A percentile compares a stretch with the other conserved stretches of the same genome.
Evolutionary conservation across 2,888 invertebrate genomes (phyloP).

Genomic region (Agrochola circellaris): DNA sequence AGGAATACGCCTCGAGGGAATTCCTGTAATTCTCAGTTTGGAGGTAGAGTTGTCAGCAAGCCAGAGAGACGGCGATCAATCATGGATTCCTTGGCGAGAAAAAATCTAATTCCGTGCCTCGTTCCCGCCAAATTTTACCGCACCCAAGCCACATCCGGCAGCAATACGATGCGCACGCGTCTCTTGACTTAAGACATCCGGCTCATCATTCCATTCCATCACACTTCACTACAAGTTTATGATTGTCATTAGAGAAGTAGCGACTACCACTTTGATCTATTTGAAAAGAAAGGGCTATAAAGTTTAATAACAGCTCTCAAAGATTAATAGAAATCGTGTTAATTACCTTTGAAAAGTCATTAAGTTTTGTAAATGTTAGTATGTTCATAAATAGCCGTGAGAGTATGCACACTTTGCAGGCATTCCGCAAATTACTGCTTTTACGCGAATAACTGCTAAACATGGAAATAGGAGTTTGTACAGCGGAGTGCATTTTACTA

Average conservation of each 20-base stretch:
- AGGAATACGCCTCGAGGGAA: conserved; percentile 70
- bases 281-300: conserved; percentile 63
- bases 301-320: conserved; percentile 45
- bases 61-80: conserved; percentile 75
- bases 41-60: conserved; percentile 68
- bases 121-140: conserved; percentile 78
- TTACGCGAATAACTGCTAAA: conserved; percentile 35
- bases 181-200: conserved; percentile 80
- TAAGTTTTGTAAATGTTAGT: conserved; percentile 1
- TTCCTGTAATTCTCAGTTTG: conserved; percentile 67
- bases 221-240: conserved; percentile 76
- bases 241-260: conserved; percentile 74
- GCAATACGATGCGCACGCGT: conserved; percentile 74
- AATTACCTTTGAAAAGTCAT: conserved; percentile 31
- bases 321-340: conserved; percentile 31
- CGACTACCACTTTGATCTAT: conserved; percentile 77
- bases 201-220: conserved; percentile 75
- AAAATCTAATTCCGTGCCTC: conserved; percentile 79
- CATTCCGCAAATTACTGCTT: conserved; percentile 18
- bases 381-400: conserved; percentile 24
- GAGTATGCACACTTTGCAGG: conserved; percentile 15
- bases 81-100: conserved; percentile 74
- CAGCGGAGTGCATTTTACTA: conserved; percentile 72
- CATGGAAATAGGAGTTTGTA: conserved; percentile 45
- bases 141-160: conserved; percentile 78